phyloP scores from a whole-genome alignment of 2,888 invertebrate genomes.

The Epirrhoe tristata region DNA sequence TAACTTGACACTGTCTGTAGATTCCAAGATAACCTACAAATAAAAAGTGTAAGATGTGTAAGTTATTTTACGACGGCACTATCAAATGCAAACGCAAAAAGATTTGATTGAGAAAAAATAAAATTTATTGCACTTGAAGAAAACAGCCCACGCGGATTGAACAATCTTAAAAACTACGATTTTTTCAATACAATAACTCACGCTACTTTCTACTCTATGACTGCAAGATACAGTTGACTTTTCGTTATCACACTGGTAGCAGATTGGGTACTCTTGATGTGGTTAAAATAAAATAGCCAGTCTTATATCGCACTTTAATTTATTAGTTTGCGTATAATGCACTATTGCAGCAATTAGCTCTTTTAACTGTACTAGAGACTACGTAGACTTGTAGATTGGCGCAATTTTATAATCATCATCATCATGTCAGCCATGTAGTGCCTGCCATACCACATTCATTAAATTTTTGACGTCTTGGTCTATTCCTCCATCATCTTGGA shows the following conservation, averaged over 20 bases:
- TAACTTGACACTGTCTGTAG: neutral
- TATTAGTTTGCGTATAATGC: conserved; percentile 40
- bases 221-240: conserved; percentile 11
- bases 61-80: conserved; percentile 39
- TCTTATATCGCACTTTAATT: conserved; percentile 41
- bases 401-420: neutral
- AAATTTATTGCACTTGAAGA: conserved; percentile 45
- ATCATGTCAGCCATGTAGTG: too few relatives aligned
- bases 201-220: conserved; percentile 8
- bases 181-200: conserved; percentile 1
- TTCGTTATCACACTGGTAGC: conserved; percentile 3
- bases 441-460: too few relatives aligned
- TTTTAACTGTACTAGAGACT: conserved; percentile 40
- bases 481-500: too few relatives aligned
- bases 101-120: conserved; percentile 37
- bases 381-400: conserved; percentile 19
- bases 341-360: conserved; percentile 50
- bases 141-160: conserved; percentile 42
- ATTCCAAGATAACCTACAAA: conserved; percentile 27
- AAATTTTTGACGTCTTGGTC: too few relatives aligned
- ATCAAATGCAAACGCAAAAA: conserved; percentile 36
- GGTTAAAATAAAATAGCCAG: conserved; percentile 32
- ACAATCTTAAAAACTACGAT: conserved; percentile 26
- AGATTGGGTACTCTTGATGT: conserved; percentile 23
- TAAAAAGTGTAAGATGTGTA: conserved; percentile 4